phyloP scores from a whole-genome alignment of 64 coral and sea anemone species.

The Montipora foliosa region DNA sequence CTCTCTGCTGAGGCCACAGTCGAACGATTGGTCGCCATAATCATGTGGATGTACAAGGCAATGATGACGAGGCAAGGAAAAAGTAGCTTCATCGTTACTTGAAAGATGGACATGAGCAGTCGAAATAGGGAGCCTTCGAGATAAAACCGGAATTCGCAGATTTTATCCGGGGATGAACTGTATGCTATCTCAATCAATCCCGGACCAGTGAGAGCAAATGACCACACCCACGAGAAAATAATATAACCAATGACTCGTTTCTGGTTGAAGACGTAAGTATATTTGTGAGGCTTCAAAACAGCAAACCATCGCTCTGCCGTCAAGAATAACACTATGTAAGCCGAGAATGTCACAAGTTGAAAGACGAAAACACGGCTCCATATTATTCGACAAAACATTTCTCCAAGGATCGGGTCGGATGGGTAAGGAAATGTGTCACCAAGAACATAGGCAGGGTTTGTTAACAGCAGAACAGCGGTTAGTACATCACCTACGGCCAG shows the following conservation, averaged over 20 bases:
- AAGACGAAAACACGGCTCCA: conserved; percentile 59
- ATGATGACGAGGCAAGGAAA: conserved; percentile 9
- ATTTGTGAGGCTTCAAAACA: conserved; percentile 46
- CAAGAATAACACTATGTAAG: conserved; percentile 41
- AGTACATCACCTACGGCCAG: conserved; percentile 48
- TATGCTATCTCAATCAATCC: conserved; percentile 11
- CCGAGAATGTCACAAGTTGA: conserved; percentile 38
- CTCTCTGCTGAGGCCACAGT: neutral
- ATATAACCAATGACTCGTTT: conserved; percentile 35
- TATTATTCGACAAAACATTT: conserved; percentile 45
- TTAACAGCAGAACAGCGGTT: conserved; percentile 7
- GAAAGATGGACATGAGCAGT: neutral
- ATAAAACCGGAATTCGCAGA: neutral
- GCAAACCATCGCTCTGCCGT: conserved; percentile 69
- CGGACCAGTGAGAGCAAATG: conserved; percentile 13
- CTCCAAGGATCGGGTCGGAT: neutral
- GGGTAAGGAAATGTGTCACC: conserved; percentile 61
- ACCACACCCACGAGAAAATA: neutral
- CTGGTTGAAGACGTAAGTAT: conserved; percentile 31
- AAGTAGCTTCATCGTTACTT: neutral
- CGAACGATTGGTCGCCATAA: neutral
- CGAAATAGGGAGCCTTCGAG: neutral
- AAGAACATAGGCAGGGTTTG: conserved; percentile 38
- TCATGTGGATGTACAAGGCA: conserved; percentile 22
- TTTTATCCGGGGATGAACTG: neutral